Evolutionary conservation across 2,888 invertebrate genomes (phyloP).

Genomic region (Lissonota sp.): DNA sequence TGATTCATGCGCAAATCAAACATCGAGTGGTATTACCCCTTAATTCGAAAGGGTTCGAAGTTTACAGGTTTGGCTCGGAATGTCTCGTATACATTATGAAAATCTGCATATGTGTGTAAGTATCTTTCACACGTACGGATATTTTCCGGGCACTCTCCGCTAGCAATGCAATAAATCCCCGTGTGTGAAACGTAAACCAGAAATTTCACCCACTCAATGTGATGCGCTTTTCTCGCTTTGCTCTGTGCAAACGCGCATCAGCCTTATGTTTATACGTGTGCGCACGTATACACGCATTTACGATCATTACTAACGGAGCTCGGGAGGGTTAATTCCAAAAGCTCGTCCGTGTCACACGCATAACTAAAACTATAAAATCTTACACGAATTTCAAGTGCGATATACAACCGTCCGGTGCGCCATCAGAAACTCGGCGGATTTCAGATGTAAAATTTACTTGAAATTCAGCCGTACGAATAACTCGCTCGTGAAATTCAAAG

Average conservation of each 20-base stretch:
- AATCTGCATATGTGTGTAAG: not conserved
- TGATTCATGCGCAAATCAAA: no score
- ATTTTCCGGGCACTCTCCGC: conserved; percentile 10
- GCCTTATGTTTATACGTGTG: not conserved
- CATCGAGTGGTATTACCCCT: no score
- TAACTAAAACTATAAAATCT: not conserved
- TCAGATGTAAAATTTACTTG: not conserved
- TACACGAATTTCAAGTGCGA: not conserved
- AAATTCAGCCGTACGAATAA: not conserved
- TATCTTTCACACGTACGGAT: conserved; percentile 25
- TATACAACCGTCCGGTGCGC: not conserved
- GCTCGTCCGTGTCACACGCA: not conserved
- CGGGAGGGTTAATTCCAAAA: not conserved
- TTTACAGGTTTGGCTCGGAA: not conserved
- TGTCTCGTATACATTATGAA: not conserved
- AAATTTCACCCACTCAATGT: conserved; percentile 22
- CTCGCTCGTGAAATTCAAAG: no score
- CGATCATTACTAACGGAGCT: not conserved
- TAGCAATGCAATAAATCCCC: conserved; percentile 40
- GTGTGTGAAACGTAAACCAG: conserved; percentile 19
- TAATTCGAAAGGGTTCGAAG: no score
- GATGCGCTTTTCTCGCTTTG: not conserved
- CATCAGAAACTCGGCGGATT: not conserved
- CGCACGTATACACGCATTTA: not conserved
- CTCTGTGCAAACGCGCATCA: not conserved